Evolutionary conservation across 2,888 invertebrate species (phyloP), one percentile per base, ranked within the genome.

Genomic region (Crematogaster levior): DNA sequence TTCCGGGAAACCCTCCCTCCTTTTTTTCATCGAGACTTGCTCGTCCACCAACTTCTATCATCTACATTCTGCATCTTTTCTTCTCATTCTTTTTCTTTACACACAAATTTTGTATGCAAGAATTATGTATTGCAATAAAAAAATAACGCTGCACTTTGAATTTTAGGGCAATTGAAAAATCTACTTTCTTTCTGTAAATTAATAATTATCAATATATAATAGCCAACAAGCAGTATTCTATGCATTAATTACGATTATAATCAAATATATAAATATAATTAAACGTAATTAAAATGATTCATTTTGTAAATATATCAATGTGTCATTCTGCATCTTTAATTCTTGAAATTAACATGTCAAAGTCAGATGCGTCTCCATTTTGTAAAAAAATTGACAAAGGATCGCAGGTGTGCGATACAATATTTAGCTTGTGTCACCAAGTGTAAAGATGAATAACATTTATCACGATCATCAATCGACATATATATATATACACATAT

Each of bases 1-100:
- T 51, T 75, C 75, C 74, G 74, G 74, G 65, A 74, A 74, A 65
- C 48, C 65, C 48, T 51, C 63, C 30, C 61, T 51, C n/a, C 9
- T 75, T 27, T 65, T 65, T 61, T 65, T n/a, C 73, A 27, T 46
- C 63, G 6, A 46, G 12, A 61, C 7, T 60, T 73, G 27, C 12
- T 30, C 27, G 27, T 72, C 37, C 27, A 56, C 27, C 10, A 60
- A 56, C 27, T 60, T 27, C 43, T 43, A 6, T 56, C 40, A 37
- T n/a, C 46, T 48, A n/a, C 46, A n/a, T 72, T 58, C 9, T 30
- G n/a, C 6, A 5, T 34, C 34, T 34, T 34, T 34, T 34, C 34
- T 6, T 6, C n/a, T 56, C 30, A 30, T 58, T 1, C 34, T n/a
- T n/a, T 60, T 60, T 7, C 48, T 30, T 68, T 30, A 21, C 12